Evolutionary conservation across 2,888 invertebrate genomes (phyloP).

Genomic region (Diaperis boleti): DNA sequence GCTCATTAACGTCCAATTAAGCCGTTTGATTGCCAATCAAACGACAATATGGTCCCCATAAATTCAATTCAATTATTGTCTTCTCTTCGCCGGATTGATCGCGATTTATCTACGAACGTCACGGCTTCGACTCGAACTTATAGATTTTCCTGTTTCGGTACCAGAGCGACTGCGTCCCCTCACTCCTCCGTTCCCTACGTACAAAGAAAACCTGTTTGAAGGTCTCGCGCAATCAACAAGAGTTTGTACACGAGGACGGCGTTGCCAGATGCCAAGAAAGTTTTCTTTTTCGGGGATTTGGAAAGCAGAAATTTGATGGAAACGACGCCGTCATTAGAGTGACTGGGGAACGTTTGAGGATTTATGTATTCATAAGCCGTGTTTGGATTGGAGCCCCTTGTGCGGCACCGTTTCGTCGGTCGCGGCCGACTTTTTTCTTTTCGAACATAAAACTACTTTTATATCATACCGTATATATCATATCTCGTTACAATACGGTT

Average conservation of each 20-base stretch:
- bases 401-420: too few species aligned
- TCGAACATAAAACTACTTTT: too few species aligned
- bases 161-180: constrained; percentile 46
- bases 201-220: constrained; percentile 23
- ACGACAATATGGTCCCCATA: background rate
- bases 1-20: constrained; percentile 16
- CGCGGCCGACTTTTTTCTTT: too few species aligned
- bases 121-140: constrained; percentile 48
- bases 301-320: too few species aligned
- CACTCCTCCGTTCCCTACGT: constrained; percentile 38
- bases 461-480: too few species aligned
- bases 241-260: background rate
- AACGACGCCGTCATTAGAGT: too few species aligned
- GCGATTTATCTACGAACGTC: constrained; percentile 1
- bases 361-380: too few species aligned
- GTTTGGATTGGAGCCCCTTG: too few species aligned
- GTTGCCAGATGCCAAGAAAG: too few species aligned
- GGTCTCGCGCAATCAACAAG: constrained; percentile 13
- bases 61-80: constrained; percentile 7
- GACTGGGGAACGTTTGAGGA: too few species aligned
- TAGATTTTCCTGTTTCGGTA: constrained; percentile 54
- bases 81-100: constrained; percentile 10
- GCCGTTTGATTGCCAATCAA: background rate
- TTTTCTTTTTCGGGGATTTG: too few species aligned
- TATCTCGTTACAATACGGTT: too few species aligned